These are phyloP conservation scores for Centropristis striata DNA, from an alignment of 2,113 vertebrate species.

Conservation along the genomic window DNA sequence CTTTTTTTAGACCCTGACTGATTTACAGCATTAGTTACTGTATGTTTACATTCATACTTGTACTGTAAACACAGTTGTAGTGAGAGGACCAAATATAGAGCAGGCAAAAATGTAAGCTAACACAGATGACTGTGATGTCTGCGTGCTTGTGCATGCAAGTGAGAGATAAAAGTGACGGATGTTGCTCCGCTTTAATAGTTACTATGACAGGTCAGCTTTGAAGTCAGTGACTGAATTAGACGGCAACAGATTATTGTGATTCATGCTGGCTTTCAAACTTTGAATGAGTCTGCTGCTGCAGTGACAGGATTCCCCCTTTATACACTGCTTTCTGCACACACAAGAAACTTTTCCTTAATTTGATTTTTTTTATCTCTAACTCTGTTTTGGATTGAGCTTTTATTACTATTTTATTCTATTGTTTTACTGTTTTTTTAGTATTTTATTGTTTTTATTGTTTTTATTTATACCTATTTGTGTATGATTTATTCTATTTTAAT, in stretches of 20 bases:
- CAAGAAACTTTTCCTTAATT: not conserved
- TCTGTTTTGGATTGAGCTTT: too few relatives aligned
- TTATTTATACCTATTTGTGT: too few relatives aligned
- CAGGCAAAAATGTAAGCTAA: slow-evolving; percentile 16
- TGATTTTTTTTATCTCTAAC: not conserved
- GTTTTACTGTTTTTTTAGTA: too few relatives aligned
- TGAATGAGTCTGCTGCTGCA: slow-evolving; percentile 21
- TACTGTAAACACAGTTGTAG: slow-evolving; percentile 37
- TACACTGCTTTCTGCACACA: slow-evolving; percentile 1
- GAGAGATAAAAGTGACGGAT: slow-evolving; percentile 46
- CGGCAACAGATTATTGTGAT: slow-evolving; percentile 37
- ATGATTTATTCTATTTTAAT: too few relatives aligned
- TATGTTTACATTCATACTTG: slow-evolving; percentile 42
- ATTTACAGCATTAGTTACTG: slow-evolving; percentile 16
- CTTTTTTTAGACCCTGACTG: not conserved
- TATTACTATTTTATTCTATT: too few relatives aligned
- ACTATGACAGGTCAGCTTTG: slow-evolving; percentile 39
- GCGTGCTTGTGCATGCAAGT: not conserved
- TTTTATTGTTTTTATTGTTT: too few relatives aligned
- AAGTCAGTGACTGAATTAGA: slow-evolving; percentile 48
- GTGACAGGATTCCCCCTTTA: slow-evolving; percentile 5
- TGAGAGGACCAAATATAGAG: slow-evolving; percentile 10
- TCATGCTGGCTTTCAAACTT: slow-evolving; percentile 42
- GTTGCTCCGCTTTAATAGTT: slow-evolving; percentile 25
- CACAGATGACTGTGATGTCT: slow-evolving; percentile 13